Percentiles rank a stretch among this genome's conserved stretches.
These are phyloP conservation scores for Nibea coibor DNA, from an alignment of 2,113 vertebrate species.

Conservation along the genomic window DNA sequence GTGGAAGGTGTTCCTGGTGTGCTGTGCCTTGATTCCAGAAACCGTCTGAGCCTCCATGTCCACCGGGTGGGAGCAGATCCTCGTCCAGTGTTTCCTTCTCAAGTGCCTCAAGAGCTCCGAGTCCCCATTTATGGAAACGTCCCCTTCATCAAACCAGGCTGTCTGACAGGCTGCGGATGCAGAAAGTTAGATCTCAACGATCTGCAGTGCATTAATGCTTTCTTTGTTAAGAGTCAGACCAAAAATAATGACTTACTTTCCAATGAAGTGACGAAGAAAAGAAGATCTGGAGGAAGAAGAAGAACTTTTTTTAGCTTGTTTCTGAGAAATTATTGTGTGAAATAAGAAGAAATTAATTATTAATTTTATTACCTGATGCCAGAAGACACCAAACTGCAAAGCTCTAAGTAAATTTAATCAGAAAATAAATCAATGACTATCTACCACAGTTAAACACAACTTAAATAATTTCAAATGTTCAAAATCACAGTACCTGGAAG, in stretches of 20 bases:
- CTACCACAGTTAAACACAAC: neutral
- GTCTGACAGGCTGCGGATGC: slow-evolving; percentile 48
- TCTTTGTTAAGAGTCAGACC: neutral
- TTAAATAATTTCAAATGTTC: neutral
- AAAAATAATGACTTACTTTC: slow-evolving; percentile 40
- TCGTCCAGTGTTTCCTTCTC: slow-evolving; percentile 25
- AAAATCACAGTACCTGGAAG: slow-evolving; percentile 39
- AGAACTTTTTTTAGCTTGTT: neutral
- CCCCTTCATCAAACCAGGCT: slow-evolving; percentile 56
- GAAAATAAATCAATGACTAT: neutral
- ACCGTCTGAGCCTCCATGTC: slow-evolving; percentile 61
- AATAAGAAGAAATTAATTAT: neutral
- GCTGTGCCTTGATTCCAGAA: slow-evolving; percentile 42
- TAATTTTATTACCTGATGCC: slow-evolving; percentile 30
- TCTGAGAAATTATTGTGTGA: neutral
- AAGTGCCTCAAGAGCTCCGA: slow-evolving; percentile 48
- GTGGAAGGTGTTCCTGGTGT: slow-evolving; percentile 55
- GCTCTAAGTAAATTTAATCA: neutral
- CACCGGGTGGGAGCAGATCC: slow-evolving; percentile 45
- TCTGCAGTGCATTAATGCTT: neutral
- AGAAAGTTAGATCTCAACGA: neutral
- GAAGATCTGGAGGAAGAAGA: slow-evolving; percentile 24
- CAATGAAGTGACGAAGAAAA: neutral
- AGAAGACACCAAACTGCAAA: slow-evolving; percentile 47
- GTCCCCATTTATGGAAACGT: slow-evolving; percentile 33